phyloP scores from a whole-genome alignment of 2,113 vertebrate species.

The Aphyosemion australe region DNA sequence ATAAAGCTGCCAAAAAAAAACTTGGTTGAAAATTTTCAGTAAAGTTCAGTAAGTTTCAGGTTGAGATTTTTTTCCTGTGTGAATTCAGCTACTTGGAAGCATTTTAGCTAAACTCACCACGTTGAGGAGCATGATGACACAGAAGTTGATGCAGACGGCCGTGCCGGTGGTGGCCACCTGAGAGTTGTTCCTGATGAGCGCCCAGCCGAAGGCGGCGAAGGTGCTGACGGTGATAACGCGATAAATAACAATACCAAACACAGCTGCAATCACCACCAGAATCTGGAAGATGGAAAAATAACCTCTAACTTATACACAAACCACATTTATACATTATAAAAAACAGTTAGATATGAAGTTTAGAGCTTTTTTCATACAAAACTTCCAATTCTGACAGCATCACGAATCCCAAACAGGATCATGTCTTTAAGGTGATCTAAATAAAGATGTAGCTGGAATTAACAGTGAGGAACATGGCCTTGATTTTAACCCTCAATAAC shows the following conservation, averaged over 20 bases:
- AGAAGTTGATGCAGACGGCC: conserved; percentile 97
- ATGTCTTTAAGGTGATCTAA: not conserved
- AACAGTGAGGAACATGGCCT: not conserved
- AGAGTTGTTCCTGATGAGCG: conserved; percentile 94
- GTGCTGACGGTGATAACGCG: conserved; percentile 95
- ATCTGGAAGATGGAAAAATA: conserved; percentile 74
- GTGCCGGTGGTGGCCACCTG: conserved; percentile 96
- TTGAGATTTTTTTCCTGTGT: too few relatives aligned
- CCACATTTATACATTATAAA: not conserved
- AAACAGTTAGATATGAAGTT: not conserved
- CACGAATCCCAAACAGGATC: too few relatives aligned
- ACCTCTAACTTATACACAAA: not conserved
- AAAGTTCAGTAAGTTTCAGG: too few relatives aligned
- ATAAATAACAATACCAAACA: conserved; percentile 94
- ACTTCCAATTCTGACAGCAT: too few relatives aligned
- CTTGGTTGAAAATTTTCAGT: not conserved
- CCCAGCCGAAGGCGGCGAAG: conserved; percentile 94
- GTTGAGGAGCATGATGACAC: conserved; percentile 95
- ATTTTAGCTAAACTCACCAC: conserved; percentile 80
- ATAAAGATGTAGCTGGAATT: too few relatives aligned
- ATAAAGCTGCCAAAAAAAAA: conserved; percentile 81
- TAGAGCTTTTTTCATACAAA: too few relatives aligned
- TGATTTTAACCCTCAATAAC: not conserved
- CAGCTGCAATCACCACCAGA: conserved; percentile 92
- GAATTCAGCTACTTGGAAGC: not conserved